Evolutionary conservation across 2,888 invertebrate species (phyloP), one percentile per base, ranked within the genome.

Genomic region (Rugalucina vietnamica): DNA sequence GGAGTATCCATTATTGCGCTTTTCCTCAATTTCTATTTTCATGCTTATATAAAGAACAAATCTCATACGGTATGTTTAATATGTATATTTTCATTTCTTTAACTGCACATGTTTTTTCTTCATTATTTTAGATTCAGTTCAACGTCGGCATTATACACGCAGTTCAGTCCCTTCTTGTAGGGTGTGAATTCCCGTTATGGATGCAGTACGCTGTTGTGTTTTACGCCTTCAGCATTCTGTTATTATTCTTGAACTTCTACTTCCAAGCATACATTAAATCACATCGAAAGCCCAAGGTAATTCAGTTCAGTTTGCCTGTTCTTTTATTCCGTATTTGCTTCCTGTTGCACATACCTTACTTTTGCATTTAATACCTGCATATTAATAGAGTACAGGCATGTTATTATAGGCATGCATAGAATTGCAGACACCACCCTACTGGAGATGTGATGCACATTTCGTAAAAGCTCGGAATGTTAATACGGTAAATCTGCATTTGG

Each of bases 1-100:
- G 98, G 98, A 0, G 97, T 98, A 89, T 97, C 98, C 97, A 98
- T 98, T 96, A 97, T 98, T 96, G 97, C 98, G 96, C 96, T 98
- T 73, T 98, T 98, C 96, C 97, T 97, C 94, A 98, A 98, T 95
- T 98, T 98, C 96, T 98, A 98, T 96, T 97, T 97, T 94, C 97
- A 97, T 94, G 97, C 97, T 49, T 98, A 98, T 95, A 90, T 93
- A 83, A 91, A 92, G 89, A 90, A 90, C 73, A 76, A 73, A 76
- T 27, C 39, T 21, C 69, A 43, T n/a, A 3, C 57, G 86, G 88
- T 86, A 86, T 34, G 65, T 65, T 27, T n/a, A n/a, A n/a, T 1
- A 82, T 72, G 29, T 54, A 14, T 21, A 1, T n/a, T n/a, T 49
- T 24, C 54, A n/a, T 60, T 79, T 71, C 29, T 29, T 34, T 76